phyloP scores from a whole-genome alignment of 2,113 vertebrate genomes.

The Heliornis fulica region DNA sequence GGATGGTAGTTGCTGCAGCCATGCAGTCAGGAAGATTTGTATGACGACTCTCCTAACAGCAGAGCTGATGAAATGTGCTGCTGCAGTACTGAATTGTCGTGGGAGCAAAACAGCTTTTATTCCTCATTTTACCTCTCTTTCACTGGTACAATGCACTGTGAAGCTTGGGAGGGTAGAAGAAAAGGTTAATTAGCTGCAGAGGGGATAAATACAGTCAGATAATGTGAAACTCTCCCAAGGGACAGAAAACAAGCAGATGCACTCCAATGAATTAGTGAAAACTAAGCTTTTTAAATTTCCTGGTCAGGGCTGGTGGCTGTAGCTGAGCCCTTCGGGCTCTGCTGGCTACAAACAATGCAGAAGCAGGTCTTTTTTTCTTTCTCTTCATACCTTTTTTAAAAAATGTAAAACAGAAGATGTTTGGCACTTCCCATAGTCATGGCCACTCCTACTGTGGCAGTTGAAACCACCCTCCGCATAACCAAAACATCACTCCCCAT shows the following conservation, averaged over 20 bases:
- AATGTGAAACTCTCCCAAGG: not conserved
- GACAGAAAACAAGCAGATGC: not conserved
- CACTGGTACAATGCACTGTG: not conserved
- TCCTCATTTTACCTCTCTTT: not conserved
- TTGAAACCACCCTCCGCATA: not conserved
- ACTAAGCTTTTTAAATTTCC: not conserved
- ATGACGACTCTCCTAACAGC: not conserved
- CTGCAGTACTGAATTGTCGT: not conserved
- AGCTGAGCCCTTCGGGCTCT: not conserved
- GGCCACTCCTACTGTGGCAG: slow-evolving; percentile 9
- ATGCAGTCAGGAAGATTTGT: not conserved
- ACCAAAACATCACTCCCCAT: not conserved
- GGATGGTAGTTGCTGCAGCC: not conserved
- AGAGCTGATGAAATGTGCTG: not conserved
- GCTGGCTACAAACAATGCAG: not conserved
- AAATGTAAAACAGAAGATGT: not conserved
- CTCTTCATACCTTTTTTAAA: accelerated
- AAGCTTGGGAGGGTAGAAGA: not conserved
- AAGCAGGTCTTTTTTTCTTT: not conserved
- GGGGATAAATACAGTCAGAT: not conserved
- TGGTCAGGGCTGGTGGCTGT: not conserved
- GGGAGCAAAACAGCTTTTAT: not conserved
- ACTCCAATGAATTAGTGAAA: not conserved
- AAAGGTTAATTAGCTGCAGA: not conserved
- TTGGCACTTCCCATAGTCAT: not conserved